These are phyloP conservation scores for Pomacea canaliculata DNA, from an alignment of 2,888 invertebrate species.

Conservation along the genomic window DNA sequence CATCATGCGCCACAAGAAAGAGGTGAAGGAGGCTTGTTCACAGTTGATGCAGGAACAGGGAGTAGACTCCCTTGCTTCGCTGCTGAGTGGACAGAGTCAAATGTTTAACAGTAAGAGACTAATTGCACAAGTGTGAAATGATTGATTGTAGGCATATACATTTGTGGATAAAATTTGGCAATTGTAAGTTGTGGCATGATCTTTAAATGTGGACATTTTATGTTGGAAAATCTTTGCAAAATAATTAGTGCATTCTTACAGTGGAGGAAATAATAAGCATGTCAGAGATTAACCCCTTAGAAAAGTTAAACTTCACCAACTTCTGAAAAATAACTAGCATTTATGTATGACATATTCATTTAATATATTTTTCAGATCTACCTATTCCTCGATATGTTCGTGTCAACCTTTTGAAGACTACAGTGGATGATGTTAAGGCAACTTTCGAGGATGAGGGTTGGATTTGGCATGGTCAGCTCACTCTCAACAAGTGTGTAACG, in stretches of 20 bases:
- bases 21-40: constrained; percentile 9
- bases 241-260: too few relatives aligned
- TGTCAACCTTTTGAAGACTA: constrained; percentile 82
- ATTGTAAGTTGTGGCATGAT: too few relatives aligned
- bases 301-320: too few relatives aligned
- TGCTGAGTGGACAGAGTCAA: constrained; percentile 14
- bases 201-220: too few relatives aligned
- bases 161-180: too few relatives aligned
- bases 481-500: constrained; percentile 10
- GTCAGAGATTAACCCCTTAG: too few relatives aligned
- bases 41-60: constrained; percentile 21
- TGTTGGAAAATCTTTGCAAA: too few relatives aligned
- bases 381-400: constrained; percentile 84
- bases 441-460: constrained; percentile 81
- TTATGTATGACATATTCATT: too few relatives aligned
- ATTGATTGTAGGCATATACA: too few relatives aligned
- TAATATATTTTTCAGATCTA: not conserved
- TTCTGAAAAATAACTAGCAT: too few relatives aligned
- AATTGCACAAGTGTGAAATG: too few relatives aligned
- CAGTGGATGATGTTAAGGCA: constrained; percentile 78
- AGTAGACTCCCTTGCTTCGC: constrained; percentile 22
- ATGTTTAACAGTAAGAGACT: constrained; percentile 9
- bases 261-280: too few relatives aligned
- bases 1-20: constrained; percentile 29
- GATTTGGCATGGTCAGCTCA: constrained; percentile 47